A percentile compares a stretch with the other conserved stretches of the same genome.
Evolutionary conservation across 2,797 vertebrate species (phyloP).

Genomic region (Peromyscus attwateri): DNA sequence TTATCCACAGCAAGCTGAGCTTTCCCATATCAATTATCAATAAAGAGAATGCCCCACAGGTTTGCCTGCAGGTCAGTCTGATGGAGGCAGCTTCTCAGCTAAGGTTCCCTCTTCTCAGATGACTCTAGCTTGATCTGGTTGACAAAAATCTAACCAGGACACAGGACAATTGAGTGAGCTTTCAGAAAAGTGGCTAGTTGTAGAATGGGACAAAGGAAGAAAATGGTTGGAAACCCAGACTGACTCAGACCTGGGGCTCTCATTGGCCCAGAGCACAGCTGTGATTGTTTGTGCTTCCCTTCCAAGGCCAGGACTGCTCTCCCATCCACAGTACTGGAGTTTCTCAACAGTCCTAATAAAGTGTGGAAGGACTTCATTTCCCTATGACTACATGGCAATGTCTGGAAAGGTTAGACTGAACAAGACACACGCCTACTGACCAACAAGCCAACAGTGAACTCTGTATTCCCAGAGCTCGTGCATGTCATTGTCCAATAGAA

Average conservation of each 20-base stretch:
- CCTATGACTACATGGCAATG: not conserved
- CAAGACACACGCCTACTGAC: accelerated
- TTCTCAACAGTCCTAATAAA: not conserved
- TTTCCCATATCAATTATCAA: not conserved
- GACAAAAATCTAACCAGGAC: not conserved
- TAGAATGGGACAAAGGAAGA: too few species aligned
- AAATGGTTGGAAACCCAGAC: not conserved
- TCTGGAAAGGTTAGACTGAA: accelerated
- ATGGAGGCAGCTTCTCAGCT: not conserved
- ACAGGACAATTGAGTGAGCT: not conserved
- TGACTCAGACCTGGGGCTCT: not conserved
- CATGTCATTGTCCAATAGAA: not conserved
- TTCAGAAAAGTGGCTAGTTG: not conserved
- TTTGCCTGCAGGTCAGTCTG: not conserved
- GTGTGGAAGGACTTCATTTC: accelerated
- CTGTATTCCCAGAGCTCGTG: accelerated
- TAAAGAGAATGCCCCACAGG: not conserved
- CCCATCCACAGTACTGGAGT: accelerated
- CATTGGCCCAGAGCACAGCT: accelerated
- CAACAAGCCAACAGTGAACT: not conserved
- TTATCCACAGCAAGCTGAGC: not conserved
- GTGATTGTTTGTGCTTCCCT: not conserved
- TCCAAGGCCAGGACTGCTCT: not conserved
- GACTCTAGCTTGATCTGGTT: not conserved
- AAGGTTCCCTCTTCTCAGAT: not conserved